Base-by-base conservation (phyloP, 92 coral and sea anemone species). In the Micromussa lordhowensis region DNA sequence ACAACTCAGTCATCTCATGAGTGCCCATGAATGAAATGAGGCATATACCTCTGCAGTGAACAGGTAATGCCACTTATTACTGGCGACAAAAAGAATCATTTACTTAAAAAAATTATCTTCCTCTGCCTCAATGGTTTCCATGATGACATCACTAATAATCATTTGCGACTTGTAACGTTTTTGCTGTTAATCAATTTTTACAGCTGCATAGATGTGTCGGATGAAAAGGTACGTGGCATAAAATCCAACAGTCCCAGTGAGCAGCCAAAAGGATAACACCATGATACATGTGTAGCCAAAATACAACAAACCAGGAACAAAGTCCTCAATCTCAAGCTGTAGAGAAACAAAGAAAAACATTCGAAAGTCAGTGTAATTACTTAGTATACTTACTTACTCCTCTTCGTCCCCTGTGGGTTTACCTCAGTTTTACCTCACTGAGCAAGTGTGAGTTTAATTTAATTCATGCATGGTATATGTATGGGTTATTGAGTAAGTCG, bases 261-360 rank as follows among this genome's bases (percentile, higher is more conserved):
- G 90, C 44, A 98, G 84, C 99, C 99, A 98, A 94, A 98, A 98
- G 3, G 99, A 89, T 86, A 98, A 93, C 28, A 98, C 99, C 99
- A 98, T 98, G 81, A 96, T 96, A 54, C 85, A 38, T 13, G 99
- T 98, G 90, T 98, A 98, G 59, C 98, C 99, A 86, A 98, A 98
- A 90, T 98, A 98, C 68, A 98, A 48, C 78, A 98, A 79, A 15
- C 98, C 99, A 78, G 99, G 98, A 35, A 98, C 96, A 79, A 98
- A 98, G 77, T 92, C 97, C 82, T 91, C 94, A 81, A 98, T 98
- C 29, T 98, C 93, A 38, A 98, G 95, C 99, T 98, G 69, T 49
- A 87, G 15, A 84, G 2, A 83, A 87, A 90, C 16, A 76, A 80
- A 18, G 86, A n/a, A n/a, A n/a, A n/a, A n/a, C n/a, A 34, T 13